Base-by-base conservation (phyloP, 2,113 vertebrate species). In the Numida meleagris region DNA sequence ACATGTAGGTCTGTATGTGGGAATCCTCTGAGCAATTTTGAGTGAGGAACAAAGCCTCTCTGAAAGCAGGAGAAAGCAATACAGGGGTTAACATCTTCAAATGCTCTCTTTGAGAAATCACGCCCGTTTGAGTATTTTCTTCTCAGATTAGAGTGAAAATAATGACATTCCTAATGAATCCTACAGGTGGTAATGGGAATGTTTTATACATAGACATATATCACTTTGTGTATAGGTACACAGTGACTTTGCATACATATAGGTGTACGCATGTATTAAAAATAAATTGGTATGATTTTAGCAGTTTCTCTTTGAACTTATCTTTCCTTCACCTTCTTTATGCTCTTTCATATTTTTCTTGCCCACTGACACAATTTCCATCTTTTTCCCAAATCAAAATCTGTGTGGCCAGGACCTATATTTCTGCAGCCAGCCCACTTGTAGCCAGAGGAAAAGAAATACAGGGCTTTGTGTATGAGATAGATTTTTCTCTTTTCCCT, bases 401-500 rank as follows among this genome's bases (percentile, higher is more conserved):
- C 13, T 82, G 15, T 18, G 17, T 78, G 71, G 71, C 33, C 20
- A 63, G n/a, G 15, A 51, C n/a, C 13, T 34, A 19, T 68, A 51
- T 87, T 91, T 79, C 70, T 95, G 20, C 36, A 76, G 27, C 6
- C 1, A 1, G 20, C 29, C 36, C 18, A 8, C 46, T 86, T 33
- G 4, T 34, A 84, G 71, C 48, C 76, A 83, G 65, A 77, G 62
- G 75, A 70, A 86, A 94, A 71, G 62, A 86, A 93, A 80, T 77
- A 65, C 29, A 45, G 40, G 36, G 38, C 34, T 71, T 46, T 82
- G n/a, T 31, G 17, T 46, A 25, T 29, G 23, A 63, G 65, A 72
- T 80, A 79, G 53, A 71, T 76, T 86, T 57, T 90, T 91, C 50
- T 77, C 25, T 92, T 88, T 91, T 53, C 91, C 73, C 57, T 12